Conservation (phyloP, 2,888 invertebrate genomes). For the Rhaphigaster nebulosa region DNA sequence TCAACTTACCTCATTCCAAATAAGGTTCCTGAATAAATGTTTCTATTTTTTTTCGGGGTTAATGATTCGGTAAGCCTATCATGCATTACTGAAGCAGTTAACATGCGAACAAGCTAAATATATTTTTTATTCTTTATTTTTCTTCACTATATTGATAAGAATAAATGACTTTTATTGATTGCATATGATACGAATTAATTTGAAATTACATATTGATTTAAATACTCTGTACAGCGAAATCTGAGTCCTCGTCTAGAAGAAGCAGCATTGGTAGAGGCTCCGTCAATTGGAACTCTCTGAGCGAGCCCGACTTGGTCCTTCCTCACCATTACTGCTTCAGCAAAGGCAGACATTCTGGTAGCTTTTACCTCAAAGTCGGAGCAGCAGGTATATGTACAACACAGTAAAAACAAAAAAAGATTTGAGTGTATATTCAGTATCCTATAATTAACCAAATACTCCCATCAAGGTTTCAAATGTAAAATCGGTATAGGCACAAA, state of each 20-base stretch:
- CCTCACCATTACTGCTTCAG: constrained; percentile 76
- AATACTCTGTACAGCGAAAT: constrained; percentile 39
- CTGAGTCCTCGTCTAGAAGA: constrained; percentile 28
- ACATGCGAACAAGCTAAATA: constrained; percentile 15
- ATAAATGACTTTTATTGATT: not conserved
- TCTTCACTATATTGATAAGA: not conserved
- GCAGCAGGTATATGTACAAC: constrained; percentile 72
- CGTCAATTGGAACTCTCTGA: constrained; percentile 62
- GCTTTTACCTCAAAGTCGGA: constrained; percentile 81
- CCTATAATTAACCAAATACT: constrained; percentile 7
- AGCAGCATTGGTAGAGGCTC: constrained; percentile 53
- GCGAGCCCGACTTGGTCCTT: constrained; percentile 58
- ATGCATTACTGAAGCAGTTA: constrained; percentile 30
- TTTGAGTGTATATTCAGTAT: not conserved
- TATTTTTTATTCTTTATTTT: not conserved
- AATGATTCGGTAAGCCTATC: not conserved
- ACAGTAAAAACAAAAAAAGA: constrained; percentile 66
- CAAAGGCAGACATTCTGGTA: constrained; percentile 79
- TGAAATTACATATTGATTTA: constrained; percentile 38
- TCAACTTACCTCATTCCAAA: not conserved
- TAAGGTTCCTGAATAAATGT: not conserved
- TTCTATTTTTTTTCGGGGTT: not conserved
- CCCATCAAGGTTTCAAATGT: constrained; percentile 52
- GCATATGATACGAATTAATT: constrained; percentile 33
- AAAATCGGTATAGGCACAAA: constrained; percentile 39